Percentiles rank a stretch among this genome's conserved stretches.
These are phyloP conservation scores for Pogona vitticeps DNA, from an alignment of 2,113 vertebrate genomes.

Conservation along the genomic window DNA sequence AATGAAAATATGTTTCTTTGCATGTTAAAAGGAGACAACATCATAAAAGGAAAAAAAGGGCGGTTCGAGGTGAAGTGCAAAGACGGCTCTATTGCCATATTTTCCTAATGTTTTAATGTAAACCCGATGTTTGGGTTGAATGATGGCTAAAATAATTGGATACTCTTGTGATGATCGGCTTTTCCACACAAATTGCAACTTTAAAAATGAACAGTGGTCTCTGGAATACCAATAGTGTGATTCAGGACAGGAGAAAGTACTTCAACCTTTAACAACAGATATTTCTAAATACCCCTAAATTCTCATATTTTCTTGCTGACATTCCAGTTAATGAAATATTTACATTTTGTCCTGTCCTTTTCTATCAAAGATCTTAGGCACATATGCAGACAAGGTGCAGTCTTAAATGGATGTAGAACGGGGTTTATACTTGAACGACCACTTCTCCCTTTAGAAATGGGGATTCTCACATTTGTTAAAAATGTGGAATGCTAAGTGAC, in stretches of 20 bases:
- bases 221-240: fast-evolving
- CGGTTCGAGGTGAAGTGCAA: background rate
- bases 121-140: slow-evolving; percentile 21
- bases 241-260: too few species aligned
- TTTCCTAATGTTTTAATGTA: slow-evolving; percentile 36
- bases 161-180: background rate
- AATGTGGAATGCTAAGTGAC: background rate
- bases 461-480: background rate
- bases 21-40: slow-evolving; percentile 21
- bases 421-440: background rate
- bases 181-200: fast-evolving
- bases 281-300: background rate
- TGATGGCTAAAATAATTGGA: background rate
- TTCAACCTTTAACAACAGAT: too few species aligned
- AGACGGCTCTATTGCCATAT: background rate
- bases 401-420: background rate
- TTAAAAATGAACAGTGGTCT: fast-evolving
- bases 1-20: slow-evolving; percentile 22
- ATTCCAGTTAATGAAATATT: fast-evolving
- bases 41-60: background rate
- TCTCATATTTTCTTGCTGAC: background rate
- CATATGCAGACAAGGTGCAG: fast-evolving
- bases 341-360: fast-evolving
- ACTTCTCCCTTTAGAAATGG: too few species aligned
- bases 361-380: fast-evolving